Base-by-base conservation (phyloP, 2,888 invertebrate species). In the Sepioteuthis lessoniana region DNA sequence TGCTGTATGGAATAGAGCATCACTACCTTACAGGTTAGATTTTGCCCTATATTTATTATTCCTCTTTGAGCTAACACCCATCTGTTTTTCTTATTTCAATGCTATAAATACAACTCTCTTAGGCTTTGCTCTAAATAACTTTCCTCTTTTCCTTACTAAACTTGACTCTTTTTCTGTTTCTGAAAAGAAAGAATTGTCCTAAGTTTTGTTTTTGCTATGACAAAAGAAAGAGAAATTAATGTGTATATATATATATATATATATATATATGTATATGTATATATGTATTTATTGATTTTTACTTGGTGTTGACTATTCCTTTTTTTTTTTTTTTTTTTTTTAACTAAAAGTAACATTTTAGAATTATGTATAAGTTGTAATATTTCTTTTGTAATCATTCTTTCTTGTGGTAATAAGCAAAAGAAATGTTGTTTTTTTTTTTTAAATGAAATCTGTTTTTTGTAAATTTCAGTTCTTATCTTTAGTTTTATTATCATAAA, bases 11-110 rank as follows among this genome's bases (percentile, higher is more conserved):
- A 92, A 92, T 31, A 42, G 92, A 46, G 13, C 92, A n/a, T 42
- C 92, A n/a, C 19, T 92, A 47, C 92, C 92, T 92, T 92, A 92
- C 92, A 92, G 92, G 92, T 92, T 38, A 92, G 92, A 92, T 92
- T 47, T 92, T 76, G n/a, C n/a, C n/a, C 76, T 76, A n/a, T 76
- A n/a, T 76, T 76, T n/a, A 55, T 55, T 55, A 76, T 76, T 76
- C 76, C 76, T 76, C 76, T 76, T 35, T 13, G 13, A 16, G 76
- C 76, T 76, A 76, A 76, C 76, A 76, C 76, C 76, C 76, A 76
- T 76, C 76, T 76, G 76, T 31, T 60, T 60, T 31, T 60, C 8
- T 31, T 25, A 31, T 31, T 76, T 76, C 76, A 76, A 21, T 55
- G 25, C 76, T 76, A n/a, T 76, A 76, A 76, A 76, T 76, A 76